Evolutionary conservation across 2,797 vertebrate species (phyloP), one percentile per base, ranked within the genome.

Genomic region (Eupleurogrammus muticus): DNA sequence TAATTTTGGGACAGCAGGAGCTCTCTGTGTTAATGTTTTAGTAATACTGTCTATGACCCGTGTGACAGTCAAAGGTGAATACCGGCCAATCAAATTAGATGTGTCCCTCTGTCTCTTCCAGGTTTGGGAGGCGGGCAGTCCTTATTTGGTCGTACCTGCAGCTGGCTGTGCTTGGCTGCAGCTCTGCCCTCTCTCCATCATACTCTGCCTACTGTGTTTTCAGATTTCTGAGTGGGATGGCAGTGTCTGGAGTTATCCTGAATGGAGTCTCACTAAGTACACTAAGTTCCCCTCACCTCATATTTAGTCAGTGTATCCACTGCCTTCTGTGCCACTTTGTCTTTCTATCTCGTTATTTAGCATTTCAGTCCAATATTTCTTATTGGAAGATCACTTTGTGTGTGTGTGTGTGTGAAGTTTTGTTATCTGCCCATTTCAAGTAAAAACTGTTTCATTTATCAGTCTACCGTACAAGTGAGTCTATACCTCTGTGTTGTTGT

Each of bases 231-330:
- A 86, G 90, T 0, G 96, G 96, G 0, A 95, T 96, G 93, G 92
- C 95, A 0, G 91, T 96, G 3, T 96, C 95, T 0, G 96, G 96
- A 40, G 61, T 96, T 34, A 94, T 95, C 75, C 93, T 97, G 64
- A 96, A 96, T 36, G 88, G 89, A 1, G 83, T 95, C 62, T 96
- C 95, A 32, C 87, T 97, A 56, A 93, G 96, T 96, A 94, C 28
- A n/a, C n/a, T n/a, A n/a, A n/a, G n/a, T n/a, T n/a, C n/a, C n/a
- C n/a, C n/a, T 28, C 28, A 28, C 3, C 28, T 28, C 28, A 28
- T 28, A 28, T 28, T 28, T 28, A n/a, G n/a, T n/a, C n/a, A n/a
- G n/a, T n/a, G n/a, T 28, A 3, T 28, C 6, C 6, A 3, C 6
- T 28, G 6, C 28, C 6, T 28, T 28, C 28, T 28, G 28, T 28